A percentile compares a stretch with the other conserved stretches of the same genome.
Conservation (phyloP, 2,113 vertebrate species). For the Micromys minutus region DNA sequence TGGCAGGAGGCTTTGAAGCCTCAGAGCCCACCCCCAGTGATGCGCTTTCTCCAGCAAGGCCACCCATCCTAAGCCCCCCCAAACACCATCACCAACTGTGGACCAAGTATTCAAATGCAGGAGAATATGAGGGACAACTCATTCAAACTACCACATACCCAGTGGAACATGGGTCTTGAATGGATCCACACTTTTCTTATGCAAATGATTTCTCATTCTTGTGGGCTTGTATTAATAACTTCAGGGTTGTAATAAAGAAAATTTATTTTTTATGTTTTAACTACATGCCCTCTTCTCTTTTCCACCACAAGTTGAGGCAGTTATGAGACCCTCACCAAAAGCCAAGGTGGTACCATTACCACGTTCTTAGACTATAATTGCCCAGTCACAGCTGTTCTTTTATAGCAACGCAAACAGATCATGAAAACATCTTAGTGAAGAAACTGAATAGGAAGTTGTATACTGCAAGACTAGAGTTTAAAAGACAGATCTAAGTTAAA, state of each 20-base stretch:
- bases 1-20: neutral
- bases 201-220: neutral
- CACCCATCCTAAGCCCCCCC: neutral
- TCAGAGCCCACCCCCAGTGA: neutral
- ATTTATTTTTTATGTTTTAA: neutral
- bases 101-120: neutral
- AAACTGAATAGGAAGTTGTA: neutral
- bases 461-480: neutral
- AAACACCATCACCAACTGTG: neutral
- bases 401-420: neutral
- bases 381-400: neutral
- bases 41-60: neutral
- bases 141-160: neutral
- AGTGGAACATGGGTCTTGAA: neutral
- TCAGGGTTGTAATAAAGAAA: neutral
- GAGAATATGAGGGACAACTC: too few species aligned
- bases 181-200: neutral
- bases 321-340: neutral
- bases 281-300: neutral
- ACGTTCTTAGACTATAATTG: neutral
- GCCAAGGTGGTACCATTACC: neutral
- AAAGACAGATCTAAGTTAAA: neutral
- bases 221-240: neutral
- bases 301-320: neutral
- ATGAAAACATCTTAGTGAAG: neutral